These are phyloP conservation scores for Epinephelus fuscoguttatus DNA, from an alignment of 2,113 vertebrate species.

Conservation along the genomic window DNA sequence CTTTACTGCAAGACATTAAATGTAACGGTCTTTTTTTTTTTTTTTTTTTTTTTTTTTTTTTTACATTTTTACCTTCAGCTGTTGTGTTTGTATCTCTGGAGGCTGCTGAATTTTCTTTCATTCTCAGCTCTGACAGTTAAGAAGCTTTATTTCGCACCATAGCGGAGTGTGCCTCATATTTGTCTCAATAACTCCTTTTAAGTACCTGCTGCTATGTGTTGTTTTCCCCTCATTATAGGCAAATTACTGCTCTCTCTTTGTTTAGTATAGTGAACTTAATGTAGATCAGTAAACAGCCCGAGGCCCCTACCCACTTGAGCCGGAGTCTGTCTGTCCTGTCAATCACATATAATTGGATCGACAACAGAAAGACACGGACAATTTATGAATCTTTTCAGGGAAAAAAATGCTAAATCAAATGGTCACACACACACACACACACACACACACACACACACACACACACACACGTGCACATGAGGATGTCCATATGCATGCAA, in stretches of 20 bases:
- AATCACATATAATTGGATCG: slow-evolving; percentile 84
- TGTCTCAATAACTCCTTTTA: slow-evolving; percentile 74
- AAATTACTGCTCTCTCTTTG: slow-evolving; percentile 71
- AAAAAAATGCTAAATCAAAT: slow-evolving; percentile 44
- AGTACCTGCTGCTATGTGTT: slow-evolving; percentile 61
- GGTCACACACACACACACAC: slow-evolving; percentile 24
- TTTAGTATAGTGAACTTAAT: slow-evolving; percentile 62
- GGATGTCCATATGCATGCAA: neutral
- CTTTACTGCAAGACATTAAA: slow-evolving; percentile 17
- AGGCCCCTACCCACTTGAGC: slow-evolving; percentile 63
- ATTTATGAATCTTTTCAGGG: slow-evolving; percentile 71
- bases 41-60: neutral
- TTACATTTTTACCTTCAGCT: slow-evolving; percentile 24
- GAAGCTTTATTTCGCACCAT: slow-evolving; percentile 47
- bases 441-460: slow-evolving; percentile 10
- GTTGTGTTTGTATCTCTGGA: slow-evolving; percentile 15
- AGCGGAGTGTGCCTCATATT: slow-evolving; percentile 55
- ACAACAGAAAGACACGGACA: slow-evolving; percentile 66
- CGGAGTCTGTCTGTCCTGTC: slow-evolving; percentile 72
- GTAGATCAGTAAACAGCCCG: slow-evolving; percentile 77
- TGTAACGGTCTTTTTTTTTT: neutral
- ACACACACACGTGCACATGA: neutral
- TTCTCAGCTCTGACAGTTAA: slow-evolving; percentile 35
- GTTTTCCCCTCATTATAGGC: slow-evolving; percentile 72
- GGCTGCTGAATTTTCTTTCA: slow-evolving; percentile 39